phyloP scores from a whole-genome alignment of 2,797 vertebrate species.

The Neostethus bicornis region DNA sequence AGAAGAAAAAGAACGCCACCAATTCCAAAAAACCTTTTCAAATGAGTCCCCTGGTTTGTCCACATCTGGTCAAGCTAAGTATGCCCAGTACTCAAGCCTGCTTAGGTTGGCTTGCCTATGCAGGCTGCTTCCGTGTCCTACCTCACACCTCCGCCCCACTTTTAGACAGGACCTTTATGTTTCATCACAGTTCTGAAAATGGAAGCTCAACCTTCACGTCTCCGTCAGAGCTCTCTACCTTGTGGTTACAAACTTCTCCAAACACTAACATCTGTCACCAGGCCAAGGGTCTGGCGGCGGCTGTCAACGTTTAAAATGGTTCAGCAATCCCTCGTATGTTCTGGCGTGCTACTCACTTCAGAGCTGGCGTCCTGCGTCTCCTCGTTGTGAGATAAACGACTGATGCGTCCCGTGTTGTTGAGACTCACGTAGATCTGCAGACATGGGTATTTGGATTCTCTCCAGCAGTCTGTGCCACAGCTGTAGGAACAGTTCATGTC shows the following conservation, averaged over 20 bases:
- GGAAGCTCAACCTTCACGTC: too few species aligned
- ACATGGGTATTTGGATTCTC: constrained; percentile 91
- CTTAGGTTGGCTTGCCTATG: too few species aligned
- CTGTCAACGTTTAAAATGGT: constrained; percentile 57
- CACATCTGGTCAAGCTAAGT: too few species aligned
- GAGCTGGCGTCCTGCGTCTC: constrained; percentile 90
- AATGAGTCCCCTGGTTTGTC: too few species aligned
- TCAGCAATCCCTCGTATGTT: constrained; percentile 55
- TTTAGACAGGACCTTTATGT: too few species aligned
- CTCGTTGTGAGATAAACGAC: constrained; percentile 91
- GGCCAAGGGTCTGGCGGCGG: constrained; percentile 50
- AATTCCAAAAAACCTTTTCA: too few species aligned
- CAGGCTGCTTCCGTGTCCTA: too few species aligned
- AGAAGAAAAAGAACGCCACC: too few species aligned
- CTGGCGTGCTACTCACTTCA: constrained; percentile 82
- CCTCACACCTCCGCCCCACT: too few species aligned
- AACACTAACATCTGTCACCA: constrained; percentile 26
- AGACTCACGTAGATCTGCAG: constrained; percentile 94
- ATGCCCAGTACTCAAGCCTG: too few species aligned
- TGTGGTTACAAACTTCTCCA: not conserved
- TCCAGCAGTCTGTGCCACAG: constrained; percentile 93
- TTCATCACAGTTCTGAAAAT: too few species aligned
- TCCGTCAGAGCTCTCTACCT: too few species aligned
- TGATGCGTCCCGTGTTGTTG: constrained; percentile 87
- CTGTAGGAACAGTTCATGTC: constrained; percentile 93